Evolutionary conservation across 1,140 invertebrate species (phyloP).

Genomic region (Drosophila simulans): DNA sequence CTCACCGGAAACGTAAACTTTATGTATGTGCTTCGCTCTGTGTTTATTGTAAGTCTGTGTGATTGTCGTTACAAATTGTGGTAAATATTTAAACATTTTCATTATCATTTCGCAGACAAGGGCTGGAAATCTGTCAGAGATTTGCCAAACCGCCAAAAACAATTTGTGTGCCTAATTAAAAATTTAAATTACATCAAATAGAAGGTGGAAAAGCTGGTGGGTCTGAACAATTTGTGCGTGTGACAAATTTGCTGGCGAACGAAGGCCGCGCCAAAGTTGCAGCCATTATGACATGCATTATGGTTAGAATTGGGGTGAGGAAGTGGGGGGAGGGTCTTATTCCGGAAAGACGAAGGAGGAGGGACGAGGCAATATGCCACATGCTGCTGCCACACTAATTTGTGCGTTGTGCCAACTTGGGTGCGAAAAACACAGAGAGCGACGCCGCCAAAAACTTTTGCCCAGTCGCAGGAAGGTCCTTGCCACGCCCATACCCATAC

Average conservation of each 20-base stretch:
- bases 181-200: slow-evolving; percentile 82
- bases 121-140: slow-evolving; percentile 73
- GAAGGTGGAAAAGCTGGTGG: slow-evolving; percentile 5
- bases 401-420: slow-evolving; percentile 77
- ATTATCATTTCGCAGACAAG: slow-evolving; percentile 70
- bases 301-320: slow-evolving; percentile 33
- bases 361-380: slow-evolving; percentile 57
- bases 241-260: slow-evolving; percentile 64
- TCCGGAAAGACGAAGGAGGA: slow-evolving; percentile 28
- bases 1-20: slow-evolving; percentile 24
- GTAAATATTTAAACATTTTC: slow-evolving; percentile 81
- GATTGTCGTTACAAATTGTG: slow-evolving; percentile 70
- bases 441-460: slow-evolving; percentile 63
- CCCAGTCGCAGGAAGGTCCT: slow-evolving; percentile 36
- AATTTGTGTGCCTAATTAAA: slow-evolving; percentile 82
- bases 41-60: slow-evolving; percentile 32
- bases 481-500: not conserved
- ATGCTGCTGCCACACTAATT: slow-evolving; percentile 78
- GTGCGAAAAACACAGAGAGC: slow-evolving; percentile 73
- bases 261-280: slow-evolving; percentile 37
- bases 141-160: slow-evolving; percentile 76
- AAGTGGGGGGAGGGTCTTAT: not conserved
- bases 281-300: slow-evolving; percentile 79
- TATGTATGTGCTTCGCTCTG: slow-evolving; percentile 5
- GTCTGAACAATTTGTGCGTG: slow-evolving; percentile 67